Conservation (phyloP, 2,888 invertebrate species). For the Cosmia pyralina region DNA sequence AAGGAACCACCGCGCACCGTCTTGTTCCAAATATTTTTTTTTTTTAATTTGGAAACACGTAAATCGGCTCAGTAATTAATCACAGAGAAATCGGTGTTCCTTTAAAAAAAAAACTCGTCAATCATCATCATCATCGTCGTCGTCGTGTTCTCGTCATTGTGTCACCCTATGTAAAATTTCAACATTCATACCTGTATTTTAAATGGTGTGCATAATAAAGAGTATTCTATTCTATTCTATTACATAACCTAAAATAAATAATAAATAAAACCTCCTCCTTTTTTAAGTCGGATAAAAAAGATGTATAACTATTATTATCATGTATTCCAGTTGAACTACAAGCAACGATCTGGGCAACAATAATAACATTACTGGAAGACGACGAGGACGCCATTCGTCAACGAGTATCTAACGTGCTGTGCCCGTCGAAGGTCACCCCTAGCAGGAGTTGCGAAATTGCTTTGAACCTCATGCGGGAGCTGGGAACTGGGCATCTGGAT, state of each 20-base stretch:
- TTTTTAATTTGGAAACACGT: too few species aligned
- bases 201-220: too few species aligned
- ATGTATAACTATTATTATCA: background rate
- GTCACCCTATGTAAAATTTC: too few species aligned
- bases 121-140: too few species aligned
- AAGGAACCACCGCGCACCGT: background rate
- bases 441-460: slow-evolving; percentile 18
- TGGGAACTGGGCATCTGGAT: background rate
- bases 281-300: background rate
- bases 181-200: too few species aligned
- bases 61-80: background rate
- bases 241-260: too few species aligned
- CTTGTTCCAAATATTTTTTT: background rate
- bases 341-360: slow-evolving; percentile 78
- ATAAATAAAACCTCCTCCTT: background rate
- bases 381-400: slow-evolving; percentile 84
- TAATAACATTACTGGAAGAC: slow-evolving; percentile 89
- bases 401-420: slow-evolving; percentile 62
- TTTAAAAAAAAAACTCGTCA: too few species aligned
- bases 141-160: too few species aligned
- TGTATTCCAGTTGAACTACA: slow-evolving; percentile 75
- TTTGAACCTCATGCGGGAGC: background rate
- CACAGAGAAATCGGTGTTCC: background rate
- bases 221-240: too few species aligned
- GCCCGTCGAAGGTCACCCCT: slow-evolving; percentile 35